A percentile compares a stretch with the other conserved stretches of the same genome.
phyloP scores from a whole-genome alignment of 1,140 invertebrate species.

The Eulimnadia texana region DNA sequence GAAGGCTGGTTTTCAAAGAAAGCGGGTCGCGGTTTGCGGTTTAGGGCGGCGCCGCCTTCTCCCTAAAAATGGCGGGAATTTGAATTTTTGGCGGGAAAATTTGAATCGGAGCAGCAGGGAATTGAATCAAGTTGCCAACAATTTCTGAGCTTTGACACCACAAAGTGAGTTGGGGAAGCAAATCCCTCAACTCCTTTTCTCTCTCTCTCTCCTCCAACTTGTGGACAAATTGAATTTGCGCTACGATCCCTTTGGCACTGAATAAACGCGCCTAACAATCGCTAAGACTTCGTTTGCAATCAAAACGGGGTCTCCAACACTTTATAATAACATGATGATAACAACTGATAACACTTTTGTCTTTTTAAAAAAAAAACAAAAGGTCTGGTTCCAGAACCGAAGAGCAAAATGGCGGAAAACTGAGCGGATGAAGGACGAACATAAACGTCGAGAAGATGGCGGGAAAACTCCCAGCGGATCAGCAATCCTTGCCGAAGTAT shows the following conservation, averaged over 20 bases:
- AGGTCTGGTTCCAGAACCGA: constrained; percentile 93
- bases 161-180: constrained; percentile 12
- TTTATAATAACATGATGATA: too few relatives aligned
- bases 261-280: background rate
- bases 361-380: too few relatives aligned
- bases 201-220: constrained; percentile 2
- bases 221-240: background rate
- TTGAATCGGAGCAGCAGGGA: background rate
- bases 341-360: too few relatives aligned
- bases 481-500: background rate
- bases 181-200: background rate
- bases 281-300: background rate
- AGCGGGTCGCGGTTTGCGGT: too few relatives aligned
- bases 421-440: constrained; percentile 76
- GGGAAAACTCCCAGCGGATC: background rate
- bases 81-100: background rate
- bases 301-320: too few relatives aligned
- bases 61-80: background rate
- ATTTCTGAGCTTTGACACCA: constrained; percentile 22
- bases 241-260: background rate
- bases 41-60: too few relatives aligned
- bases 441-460: constrained; percentile 60
- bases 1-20: too few relatives aligned
- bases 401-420: constrained; percentile 87
- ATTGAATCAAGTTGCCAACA: background rate